Evolutionary conservation across 2,888 invertebrate genomes (phyloP).

Genomic region (Noctuana brunneofusca): DNA sequence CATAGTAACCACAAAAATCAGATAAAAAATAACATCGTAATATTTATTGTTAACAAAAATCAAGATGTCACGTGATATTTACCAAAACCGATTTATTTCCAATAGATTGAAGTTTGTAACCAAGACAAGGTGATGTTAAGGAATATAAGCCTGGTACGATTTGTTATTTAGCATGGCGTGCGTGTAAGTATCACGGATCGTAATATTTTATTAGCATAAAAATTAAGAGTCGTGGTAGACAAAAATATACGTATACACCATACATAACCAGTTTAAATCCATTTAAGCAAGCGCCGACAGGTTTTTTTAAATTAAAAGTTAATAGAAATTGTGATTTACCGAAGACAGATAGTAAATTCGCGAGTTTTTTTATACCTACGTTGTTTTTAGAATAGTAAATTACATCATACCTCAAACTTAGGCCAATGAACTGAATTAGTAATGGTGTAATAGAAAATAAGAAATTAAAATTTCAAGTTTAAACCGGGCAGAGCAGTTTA

Average conservation of each 20-base stretch:
- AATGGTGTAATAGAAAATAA: neutral
- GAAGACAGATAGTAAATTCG: constrained; percentile 10
- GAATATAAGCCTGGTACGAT: neutral
- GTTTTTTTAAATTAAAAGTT: constrained; percentile 12
- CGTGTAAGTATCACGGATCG: neutral
- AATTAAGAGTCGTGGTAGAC: neutral
- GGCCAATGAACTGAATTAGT: neutral
- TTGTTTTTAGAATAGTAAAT: neutral
- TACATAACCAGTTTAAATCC: constrained; percentile 1
- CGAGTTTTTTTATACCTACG: neutral
- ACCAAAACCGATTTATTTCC: no score
- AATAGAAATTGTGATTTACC: constrained; percentile 15
- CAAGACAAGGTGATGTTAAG: no score
- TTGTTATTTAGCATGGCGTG: neutral
- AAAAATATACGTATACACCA: constrained; percentile 6
- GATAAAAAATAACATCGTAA: no score
- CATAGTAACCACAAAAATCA: no score
- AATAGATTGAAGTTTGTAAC: no score
- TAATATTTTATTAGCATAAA: neutral
- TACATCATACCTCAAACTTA: constrained; percentile 1
- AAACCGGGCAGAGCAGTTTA: no score
- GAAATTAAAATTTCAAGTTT: no score
- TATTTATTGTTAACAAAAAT: no score
- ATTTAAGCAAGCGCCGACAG: constrained; percentile 7
- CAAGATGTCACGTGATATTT: no score